phyloP scores from a whole-genome alignment of 2,113 vertebrate species.

The Edolisoma coerulescens region DNA sequence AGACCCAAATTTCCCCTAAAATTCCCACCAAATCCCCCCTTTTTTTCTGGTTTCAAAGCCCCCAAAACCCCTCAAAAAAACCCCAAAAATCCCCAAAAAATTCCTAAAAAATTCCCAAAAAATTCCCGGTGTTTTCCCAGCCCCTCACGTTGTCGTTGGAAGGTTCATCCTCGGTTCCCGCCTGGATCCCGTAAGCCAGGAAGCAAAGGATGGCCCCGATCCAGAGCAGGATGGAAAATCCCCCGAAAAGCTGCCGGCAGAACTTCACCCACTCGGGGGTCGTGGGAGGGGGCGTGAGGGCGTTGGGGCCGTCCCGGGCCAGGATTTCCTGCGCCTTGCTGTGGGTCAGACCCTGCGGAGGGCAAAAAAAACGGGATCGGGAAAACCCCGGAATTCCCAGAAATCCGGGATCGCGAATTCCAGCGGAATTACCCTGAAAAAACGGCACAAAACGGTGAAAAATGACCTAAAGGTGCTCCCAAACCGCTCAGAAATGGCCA shows the following conservation, averaged over 20 bases:
- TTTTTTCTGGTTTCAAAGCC: too few species aligned
- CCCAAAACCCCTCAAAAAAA: too few species aligned
- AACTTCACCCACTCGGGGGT: constrained; percentile 95
- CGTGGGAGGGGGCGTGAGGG: constrained; percentile 86
- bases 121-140: too few species aligned
- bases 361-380: neutral
- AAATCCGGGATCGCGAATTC: neutral
- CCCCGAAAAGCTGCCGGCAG: constrained; percentile 91
- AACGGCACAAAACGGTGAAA: accelerated
- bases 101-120: too few species aligned
- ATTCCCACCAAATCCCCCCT: too few species aligned
- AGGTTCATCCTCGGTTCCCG: constrained; percentile 83
- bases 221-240: constrained; percentile 93
- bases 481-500: too few species aligned
- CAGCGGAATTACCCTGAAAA: neutral
- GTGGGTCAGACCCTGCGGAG: constrained; percentile 79
- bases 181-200: constrained; percentile 89
- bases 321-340: constrained; percentile 78
- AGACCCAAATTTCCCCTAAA: too few species aligned
- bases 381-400: neutral
- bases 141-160: constrained; percentile 86
- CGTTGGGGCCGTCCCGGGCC: constrained; percentile 83
- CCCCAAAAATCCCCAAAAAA: too few species aligned
- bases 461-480: neutral
- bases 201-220: constrained; percentile 91